These are phyloP conservation scores for Amphiprion clarkii DNA, from an alignment of 2,797 vertebrate genomes.

Conservation along the genomic window DNA sequence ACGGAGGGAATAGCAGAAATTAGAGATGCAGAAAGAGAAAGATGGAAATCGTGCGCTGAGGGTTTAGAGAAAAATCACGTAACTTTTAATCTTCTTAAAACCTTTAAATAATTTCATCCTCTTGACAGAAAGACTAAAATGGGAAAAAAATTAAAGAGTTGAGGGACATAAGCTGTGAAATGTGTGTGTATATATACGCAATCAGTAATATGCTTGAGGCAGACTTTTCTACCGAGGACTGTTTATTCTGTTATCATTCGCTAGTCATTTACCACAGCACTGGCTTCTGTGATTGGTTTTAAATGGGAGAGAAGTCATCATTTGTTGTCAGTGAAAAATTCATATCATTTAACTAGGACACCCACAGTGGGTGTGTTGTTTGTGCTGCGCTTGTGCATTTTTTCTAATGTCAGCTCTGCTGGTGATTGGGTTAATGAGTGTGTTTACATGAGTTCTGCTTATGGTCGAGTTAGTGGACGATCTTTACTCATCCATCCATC, in stretches of 20 bases:
- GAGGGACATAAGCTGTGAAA: slow-evolving; percentile 33
- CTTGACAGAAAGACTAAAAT: slow-evolving; percentile 12
- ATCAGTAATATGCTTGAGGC: slow-evolving; percentile 42
- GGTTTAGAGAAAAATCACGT: slow-evolving; percentile 29
- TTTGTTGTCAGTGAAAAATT: slow-evolving; percentile 40
- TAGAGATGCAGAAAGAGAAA: slow-evolving; percentile 22
- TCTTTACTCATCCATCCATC: neutral
- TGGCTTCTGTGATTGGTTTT: slow-evolving; percentile 41
- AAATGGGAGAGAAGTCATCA: slow-evolving; percentile 26
- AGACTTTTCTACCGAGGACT: slow-evolving; percentile 23
- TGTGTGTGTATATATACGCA: slow-evolving; percentile 21
- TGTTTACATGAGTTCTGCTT: slow-evolving; percentile 9
- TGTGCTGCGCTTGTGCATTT: slow-evolving; percentile 42
- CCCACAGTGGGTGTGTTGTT: slow-evolving; percentile 32
- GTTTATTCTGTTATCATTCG: slow-evolving; percentile 46
- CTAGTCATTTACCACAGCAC: slow-evolving; percentile 30
- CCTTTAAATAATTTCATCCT: slow-evolving; percentile 28
- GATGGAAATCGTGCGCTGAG: slow-evolving; percentile 21
- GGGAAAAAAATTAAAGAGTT: neutral
- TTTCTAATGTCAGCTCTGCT: slow-evolving; percentile 29
- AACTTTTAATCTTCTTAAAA: slow-evolving; percentile 46
- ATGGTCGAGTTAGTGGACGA: neutral
- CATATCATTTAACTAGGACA: slow-evolving; percentile 45
- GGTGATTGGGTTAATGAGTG: slow-evolving; percentile 36
- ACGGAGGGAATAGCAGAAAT: slow-evolving; percentile 31